Conservation (phyloP, 2,113 vertebrate genomes). For the Heterotilapia buettikoferi region DNA sequence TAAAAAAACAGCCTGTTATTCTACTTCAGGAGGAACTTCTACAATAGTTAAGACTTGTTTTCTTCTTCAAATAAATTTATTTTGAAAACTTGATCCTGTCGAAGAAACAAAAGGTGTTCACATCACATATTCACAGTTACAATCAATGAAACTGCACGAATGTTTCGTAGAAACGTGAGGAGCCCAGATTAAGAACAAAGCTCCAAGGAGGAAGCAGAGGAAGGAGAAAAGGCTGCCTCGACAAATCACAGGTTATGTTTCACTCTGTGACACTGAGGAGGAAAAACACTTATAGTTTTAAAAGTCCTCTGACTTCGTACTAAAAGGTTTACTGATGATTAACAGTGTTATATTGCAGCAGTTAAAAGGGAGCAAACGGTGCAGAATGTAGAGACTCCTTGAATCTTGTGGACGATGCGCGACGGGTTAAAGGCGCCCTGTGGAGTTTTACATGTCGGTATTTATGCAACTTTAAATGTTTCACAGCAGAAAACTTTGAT, state of each 20-base stretch:
- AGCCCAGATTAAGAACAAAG: background rate
- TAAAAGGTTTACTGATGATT: background rate
- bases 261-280: background rate
- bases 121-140: background rate
- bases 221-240: background rate
- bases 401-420: rapidly evolving
- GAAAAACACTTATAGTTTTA: background rate
- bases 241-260: background rate
- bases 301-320: background rate
- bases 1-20: background rate
- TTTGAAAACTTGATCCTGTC: background rate
- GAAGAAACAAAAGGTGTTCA: rapidly evolving
- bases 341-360: rapidly evolving
- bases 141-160: background rate
- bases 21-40: background rate
- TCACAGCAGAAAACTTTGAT: background rate
- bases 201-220: background rate
- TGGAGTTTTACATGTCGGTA: background rate
- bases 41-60: background rate
- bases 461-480: background rate
- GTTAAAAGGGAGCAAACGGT: background rate
- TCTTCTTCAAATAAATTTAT: background rate
- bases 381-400: background rate
- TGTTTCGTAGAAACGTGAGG: background rate
- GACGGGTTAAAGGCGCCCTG: background rate